Base-by-base conservation (phyloP, 2,888 invertebrate genomes). In the Zhuqinia jingwanae region DNA sequence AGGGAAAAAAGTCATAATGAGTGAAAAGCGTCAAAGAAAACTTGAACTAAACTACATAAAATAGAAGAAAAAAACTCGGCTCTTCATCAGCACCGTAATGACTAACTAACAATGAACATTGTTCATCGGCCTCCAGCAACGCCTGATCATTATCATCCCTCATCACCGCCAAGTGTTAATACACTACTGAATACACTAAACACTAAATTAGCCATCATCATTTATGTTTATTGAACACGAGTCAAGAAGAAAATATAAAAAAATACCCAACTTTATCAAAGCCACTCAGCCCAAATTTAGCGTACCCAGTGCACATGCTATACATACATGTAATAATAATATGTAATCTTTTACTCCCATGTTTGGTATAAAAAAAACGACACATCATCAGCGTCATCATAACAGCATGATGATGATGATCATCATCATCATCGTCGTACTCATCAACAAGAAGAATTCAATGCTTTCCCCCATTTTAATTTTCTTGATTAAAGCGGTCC, bases 101-200 rank as follows among this genome's bases (percentile, higher is more conserved):
- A 85, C 80, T 82, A 82, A 82, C 82, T 85, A 85, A 85, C 76
- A 45, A 85, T 60, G 77, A 53, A 68, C 84, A 68, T 80, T 73
- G 45, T 65, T 63, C 80, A 65, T 80, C 85, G 73, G 85, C 85
- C 85, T 85, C 80, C 79, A 85, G 85, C 75, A 53, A 84, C 73
- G 85, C 63, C 45, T 80, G 45, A 80, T 76, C 76, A 58, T 60
- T 56, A 45, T 70, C 81, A 65, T 65, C 60, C 22, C 60, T 45
- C 42, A 50, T n/a, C 42, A 27, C 47, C 45, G 70, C 8, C 70
- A 68, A 80, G 70, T 53, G 36, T 58, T 63, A 83, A 63, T 42
- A 36, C 50, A 77, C n/a, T 5, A 36, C 25, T 13, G 13, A n/a
- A 5, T 53, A 42, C 58, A 36, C 36, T 8, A 36, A 36, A 36